Evolutionary conservation across 2,888 invertebrate species (phyloP).

Genomic region (Cephus pulcher): DNA sequence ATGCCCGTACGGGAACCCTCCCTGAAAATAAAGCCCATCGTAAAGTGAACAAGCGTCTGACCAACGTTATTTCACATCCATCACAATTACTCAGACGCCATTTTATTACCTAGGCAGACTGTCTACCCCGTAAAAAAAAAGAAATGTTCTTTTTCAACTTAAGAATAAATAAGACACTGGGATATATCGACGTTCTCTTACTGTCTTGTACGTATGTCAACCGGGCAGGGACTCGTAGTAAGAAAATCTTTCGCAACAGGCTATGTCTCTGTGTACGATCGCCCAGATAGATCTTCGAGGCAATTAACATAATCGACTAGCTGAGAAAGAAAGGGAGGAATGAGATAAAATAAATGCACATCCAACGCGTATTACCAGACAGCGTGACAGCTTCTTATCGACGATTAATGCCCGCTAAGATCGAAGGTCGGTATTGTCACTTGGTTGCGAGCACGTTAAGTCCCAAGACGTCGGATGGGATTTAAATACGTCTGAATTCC

Average conservation of each 20-base stretch:
- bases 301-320: constrained; percentile 22
- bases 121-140: not conserved
- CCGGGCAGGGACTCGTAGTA: not conserved
- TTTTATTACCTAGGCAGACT: not conserved
- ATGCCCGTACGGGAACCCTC: not conserved
- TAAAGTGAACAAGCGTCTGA: not conserved
- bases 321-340: constrained; percentile 11
- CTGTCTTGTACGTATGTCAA: not conserved
- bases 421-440: constrained; percentile 27
- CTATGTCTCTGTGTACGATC: not conserved
- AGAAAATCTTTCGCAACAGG: not conserved
- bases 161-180: not conserved
- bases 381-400: constrained; percentile 26
- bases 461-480: not conserved
- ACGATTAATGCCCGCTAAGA: constrained; percentile 25
- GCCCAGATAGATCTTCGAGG: constrained; percentile 28
- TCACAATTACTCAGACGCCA: not conserved
- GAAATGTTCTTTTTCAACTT: not conserved
- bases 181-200: not conserved
- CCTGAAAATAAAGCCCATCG: not conserved
- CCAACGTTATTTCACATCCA: not conserved
- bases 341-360: not conserved
- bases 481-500: not conserved
- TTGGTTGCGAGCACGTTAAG: not conserved
- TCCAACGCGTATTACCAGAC: constrained; percentile 23